Evolutionary conservation across 2,113 vertebrate species (phyloP).

Genomic region (Acrocephalus arundinaceus): DNA sequence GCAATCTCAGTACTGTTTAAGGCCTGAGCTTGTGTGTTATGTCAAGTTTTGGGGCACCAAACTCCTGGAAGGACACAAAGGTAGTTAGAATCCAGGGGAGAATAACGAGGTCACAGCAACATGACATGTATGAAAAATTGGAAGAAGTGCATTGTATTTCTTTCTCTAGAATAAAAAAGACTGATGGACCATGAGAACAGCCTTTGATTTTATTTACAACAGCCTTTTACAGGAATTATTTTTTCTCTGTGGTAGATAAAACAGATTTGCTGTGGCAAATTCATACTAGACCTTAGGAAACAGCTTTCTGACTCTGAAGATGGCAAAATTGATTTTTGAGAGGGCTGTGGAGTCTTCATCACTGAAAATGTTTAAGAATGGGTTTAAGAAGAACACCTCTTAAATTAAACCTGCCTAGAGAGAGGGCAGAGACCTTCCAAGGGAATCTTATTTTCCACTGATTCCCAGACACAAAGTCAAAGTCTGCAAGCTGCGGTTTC

Average conservation of each 20-base stretch:
- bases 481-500: background rate
- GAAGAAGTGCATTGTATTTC: constrained; percentile 1
- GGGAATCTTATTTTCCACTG: constrained; percentile 14
- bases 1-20: background rate
- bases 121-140: constrained; percentile 47
- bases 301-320: background rate
- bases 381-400: background rate
- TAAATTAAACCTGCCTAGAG: background rate
- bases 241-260: constrained; percentile 9
- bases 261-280: constrained; percentile 4
- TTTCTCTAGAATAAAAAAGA: constrained; percentile 45
- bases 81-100: background rate
- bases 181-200: constrained; percentile 25
- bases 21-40: background rate
- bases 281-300: background rate
- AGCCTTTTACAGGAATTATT: constrained; percentile 49
- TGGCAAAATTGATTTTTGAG: background rate
- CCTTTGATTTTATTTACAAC: constrained; percentile 53
- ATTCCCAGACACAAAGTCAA: background rate
- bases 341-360: background rate
- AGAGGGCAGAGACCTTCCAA: background rate
- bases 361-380: constrained; percentile 14
- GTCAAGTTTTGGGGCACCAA: background rate
- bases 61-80: background rate
- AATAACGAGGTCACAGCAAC: constrained; percentile 16